These are phyloP conservation scores for Drosophila littoralis DNA, from an alignment of 1,140 invertebrate species.

Conservation along the genomic window DNA sequence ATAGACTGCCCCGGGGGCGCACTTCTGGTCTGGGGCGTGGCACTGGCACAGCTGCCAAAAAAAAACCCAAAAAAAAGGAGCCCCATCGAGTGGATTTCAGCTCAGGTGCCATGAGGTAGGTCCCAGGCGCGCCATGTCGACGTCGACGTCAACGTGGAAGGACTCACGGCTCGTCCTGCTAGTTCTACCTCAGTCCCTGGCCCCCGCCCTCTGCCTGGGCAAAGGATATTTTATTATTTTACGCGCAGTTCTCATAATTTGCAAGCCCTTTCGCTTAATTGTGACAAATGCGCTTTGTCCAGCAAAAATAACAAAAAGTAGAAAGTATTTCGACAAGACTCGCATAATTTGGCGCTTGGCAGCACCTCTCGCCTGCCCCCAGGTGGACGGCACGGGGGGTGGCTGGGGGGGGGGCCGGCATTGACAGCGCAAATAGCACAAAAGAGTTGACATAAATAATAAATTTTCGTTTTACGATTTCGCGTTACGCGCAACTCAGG, in stretches of 20 bases:
- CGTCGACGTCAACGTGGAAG: slow-evolving; percentile 52
- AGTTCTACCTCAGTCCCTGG: neutral
- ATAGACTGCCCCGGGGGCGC: slow-evolving; percentile 55
- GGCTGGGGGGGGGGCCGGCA: slow-evolving; percentile 17
- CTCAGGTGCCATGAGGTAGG: slow-evolving; percentile 38
- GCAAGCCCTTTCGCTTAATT: slow-evolving; percentile 65
- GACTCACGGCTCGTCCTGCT: slow-evolving; percentile 1
- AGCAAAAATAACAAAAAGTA: slow-evolving; percentile 44
- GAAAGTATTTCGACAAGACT: slow-evolving; percentile 54
- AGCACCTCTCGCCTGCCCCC: slow-evolving; percentile 1
- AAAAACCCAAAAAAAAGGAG: slow-evolving; percentile 29
- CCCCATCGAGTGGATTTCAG: slow-evolving; percentile 12
- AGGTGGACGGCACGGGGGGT: slow-evolving; percentile 4
- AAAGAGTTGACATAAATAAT: slow-evolving; percentile 83
- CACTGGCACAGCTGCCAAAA: slow-evolving; percentile 55
- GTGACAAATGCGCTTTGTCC: slow-evolving; percentile 79
- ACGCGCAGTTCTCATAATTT: slow-evolving; percentile 57
- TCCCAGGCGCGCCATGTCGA: slow-evolving; percentile 56
- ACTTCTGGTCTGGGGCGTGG: slow-evolving; percentile 7
- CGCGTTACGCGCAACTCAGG: slow-evolving; percentile 27
- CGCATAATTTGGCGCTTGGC: slow-evolving; percentile 71
- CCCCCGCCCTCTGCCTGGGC: neutral
- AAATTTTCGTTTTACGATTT: slow-evolving; percentile 80
- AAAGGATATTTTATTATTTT: slow-evolving; percentile 48
- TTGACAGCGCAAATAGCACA: slow-evolving; percentile 79